Evolutionary conservation across 2,888 invertebrate species (phyloP).

Genomic region (Leptinotarsa tumamoca): DNA sequence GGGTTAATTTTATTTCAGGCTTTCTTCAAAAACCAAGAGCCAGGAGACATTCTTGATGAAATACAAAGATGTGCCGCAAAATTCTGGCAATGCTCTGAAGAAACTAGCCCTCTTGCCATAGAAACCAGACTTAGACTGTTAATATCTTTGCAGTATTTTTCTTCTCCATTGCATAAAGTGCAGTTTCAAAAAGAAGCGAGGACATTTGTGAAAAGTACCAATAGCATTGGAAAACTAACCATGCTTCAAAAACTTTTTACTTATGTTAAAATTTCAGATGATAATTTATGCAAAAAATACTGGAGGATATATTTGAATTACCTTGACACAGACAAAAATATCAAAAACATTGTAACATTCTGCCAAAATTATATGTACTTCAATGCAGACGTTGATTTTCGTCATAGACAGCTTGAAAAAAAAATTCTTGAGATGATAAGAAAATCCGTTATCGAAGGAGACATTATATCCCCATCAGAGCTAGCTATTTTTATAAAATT

Average conservation of each 20-base stretch:
- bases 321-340: constrained; percentile 56
- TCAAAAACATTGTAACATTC: constrained; percentile 62
- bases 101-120: constrained; percentile 42
- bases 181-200: constrained; percentile 62
- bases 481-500: constrained; percentile 56
- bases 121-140: constrained; percentile 63
- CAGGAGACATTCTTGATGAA: constrained; percentile 65
- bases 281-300: constrained; percentile 64
- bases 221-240: constrained; percentile 55
- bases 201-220: constrained; percentile 59
- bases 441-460: constrained; percentile 58
- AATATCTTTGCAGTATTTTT: constrained; percentile 65
- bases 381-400: constrained; percentile 69
- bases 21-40: constrained; percentile 68
- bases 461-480: constrained; percentile 63
- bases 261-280: constrained; percentile 67
- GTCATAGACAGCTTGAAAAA: constrained; percentile 67
- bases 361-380: constrained; percentile 70
- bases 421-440: constrained; percentile 63
- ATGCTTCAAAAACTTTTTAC: constrained; percentile 67
- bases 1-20: constrained; percentile 55
- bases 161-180: constrained; percentile 65
- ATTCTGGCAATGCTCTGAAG: constrained; percentile 61
- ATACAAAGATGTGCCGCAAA: constrained; percentile 64
- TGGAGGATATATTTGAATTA: constrained; percentile 66